phyloP scores from a whole-genome alignment of 1,140 invertebrate species.

The Aphelenchoides fujianensis region DNA sequence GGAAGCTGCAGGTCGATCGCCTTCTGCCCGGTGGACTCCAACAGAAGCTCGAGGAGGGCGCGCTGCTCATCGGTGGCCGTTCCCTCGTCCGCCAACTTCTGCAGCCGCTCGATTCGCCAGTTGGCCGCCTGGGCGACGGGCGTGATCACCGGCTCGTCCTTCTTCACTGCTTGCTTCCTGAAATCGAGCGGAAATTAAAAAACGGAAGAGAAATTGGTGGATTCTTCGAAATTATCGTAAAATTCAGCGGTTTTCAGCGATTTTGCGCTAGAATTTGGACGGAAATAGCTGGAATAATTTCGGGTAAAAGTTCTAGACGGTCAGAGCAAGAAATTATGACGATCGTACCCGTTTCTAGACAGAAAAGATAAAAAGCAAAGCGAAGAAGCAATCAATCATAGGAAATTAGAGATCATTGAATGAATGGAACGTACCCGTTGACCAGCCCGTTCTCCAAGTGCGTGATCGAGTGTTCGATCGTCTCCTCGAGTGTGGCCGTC shows the following conservation, averaged over 20 bases:
- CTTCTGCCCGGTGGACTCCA: not conserved
- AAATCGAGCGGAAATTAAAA: not conserved
- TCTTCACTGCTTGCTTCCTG: not conserved
- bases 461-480: too few species aligned
- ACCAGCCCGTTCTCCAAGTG: constrained; percentile 11
- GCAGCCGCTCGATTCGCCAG: constrained; percentile 13
- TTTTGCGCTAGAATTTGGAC: too few species aligned
- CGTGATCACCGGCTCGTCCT: constrained; percentile 13
- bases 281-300: not conserved
- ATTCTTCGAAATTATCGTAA: too few species aligned
- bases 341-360: too few species aligned
- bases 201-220: too few species aligned
- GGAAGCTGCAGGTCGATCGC: not conserved
- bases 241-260: too few species aligned
- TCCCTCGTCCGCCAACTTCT: constrained; percentile 13
- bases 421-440: constrained; percentile 12
- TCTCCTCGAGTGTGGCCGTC: too few species aligned
- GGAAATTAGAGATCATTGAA: too few species aligned
- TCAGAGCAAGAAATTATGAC: too few species aligned
- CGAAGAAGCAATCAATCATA: not conserved
- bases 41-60: constrained; percentile 6
- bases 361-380: too few species aligned
- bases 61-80: constrained; percentile 10
- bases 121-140: not conserved
- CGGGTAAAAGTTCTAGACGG: too few species aligned